phyloP scores from a whole-genome alignment of 2,113 vertebrate genomes.

The Tragelaphus scriptus region DNA sequence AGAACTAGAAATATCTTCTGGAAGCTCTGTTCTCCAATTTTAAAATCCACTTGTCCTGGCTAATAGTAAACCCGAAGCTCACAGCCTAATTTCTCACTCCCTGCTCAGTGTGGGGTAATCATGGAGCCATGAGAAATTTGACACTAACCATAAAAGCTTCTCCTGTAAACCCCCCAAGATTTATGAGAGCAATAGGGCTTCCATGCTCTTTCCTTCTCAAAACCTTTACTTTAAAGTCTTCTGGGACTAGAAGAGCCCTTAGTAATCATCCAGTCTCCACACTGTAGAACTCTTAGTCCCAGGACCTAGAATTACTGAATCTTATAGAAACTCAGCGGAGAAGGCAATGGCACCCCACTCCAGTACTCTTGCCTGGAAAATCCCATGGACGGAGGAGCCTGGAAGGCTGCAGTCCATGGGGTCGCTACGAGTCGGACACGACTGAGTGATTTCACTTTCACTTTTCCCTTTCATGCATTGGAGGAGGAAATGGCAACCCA shows the following conservation, averaged over 20 bases:
- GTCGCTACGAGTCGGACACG: accelerated
- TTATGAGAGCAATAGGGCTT: not conserved
- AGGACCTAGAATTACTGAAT: not conserved
- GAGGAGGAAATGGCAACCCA: too few species aligned
- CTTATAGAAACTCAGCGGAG: not conserved
- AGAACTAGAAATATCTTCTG: not conserved
- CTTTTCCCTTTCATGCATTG: too few species aligned
- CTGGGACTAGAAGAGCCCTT: not conserved
- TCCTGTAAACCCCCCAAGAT: not conserved
- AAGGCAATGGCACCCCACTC: too few species aligned
- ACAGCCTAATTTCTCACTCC: not conserved
- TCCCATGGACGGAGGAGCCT: too few species aligned
- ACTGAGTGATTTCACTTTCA: too few species aligned
- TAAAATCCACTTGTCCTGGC: not conserved
- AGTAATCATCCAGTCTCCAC: not conserved
- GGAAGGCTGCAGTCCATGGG: too few species aligned
- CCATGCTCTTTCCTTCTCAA: not conserved
- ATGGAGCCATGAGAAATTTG: not conserved
- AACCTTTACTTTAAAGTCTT: not conserved
- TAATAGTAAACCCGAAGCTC: not conserved
- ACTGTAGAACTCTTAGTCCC: not conserved
- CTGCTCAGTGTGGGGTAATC: not conserved
- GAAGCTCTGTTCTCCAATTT: not conserved
- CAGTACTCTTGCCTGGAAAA: too few species aligned
- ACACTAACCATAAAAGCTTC: not conserved